Evolutionary conservation across 1,140 invertebrate genomes (phyloP).

Genomic region (Orchestia grillus): DNA sequence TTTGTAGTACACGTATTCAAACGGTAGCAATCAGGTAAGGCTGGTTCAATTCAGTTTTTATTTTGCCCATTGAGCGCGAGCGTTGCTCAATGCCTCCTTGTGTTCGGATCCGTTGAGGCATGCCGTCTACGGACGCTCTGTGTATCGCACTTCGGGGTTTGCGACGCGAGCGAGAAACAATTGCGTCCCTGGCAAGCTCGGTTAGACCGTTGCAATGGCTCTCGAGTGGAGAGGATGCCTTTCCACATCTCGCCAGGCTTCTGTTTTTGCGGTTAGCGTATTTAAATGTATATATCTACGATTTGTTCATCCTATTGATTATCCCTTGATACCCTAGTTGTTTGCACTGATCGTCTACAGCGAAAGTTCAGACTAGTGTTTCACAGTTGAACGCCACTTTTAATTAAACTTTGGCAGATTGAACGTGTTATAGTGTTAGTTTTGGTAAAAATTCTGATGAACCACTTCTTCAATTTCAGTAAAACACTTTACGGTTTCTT

Average conservation of each 20-base stretch:
- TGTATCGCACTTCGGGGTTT: not conserved
- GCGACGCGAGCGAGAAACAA: not conserved
- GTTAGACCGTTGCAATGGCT: not conserved
- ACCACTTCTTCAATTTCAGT: not conserved
- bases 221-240: not conserved
- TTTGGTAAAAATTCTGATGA: not conserved
- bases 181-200: not conserved
- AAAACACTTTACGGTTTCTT: not conserved
- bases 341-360: not conserved
- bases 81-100: not conserved
- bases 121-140: not conserved
- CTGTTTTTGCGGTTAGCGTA: not conserved
- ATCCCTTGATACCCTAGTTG: not conserved
- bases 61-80: not conserved
- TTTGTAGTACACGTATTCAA: not conserved
- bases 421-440: not conserved
- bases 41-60: not conserved
- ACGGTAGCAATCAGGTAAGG: not conserved
- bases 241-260: not conserved
- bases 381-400: not conserved
- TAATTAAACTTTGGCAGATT: not conserved
- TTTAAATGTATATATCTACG: not conserved
- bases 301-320: not conserved
- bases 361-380: not conserved
- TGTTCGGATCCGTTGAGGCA: constrained; percentile 14